phyloP scores from a whole-genome alignment of 2,888 invertebrate genomes.

The Rhaphigaster nebulosa region DNA sequence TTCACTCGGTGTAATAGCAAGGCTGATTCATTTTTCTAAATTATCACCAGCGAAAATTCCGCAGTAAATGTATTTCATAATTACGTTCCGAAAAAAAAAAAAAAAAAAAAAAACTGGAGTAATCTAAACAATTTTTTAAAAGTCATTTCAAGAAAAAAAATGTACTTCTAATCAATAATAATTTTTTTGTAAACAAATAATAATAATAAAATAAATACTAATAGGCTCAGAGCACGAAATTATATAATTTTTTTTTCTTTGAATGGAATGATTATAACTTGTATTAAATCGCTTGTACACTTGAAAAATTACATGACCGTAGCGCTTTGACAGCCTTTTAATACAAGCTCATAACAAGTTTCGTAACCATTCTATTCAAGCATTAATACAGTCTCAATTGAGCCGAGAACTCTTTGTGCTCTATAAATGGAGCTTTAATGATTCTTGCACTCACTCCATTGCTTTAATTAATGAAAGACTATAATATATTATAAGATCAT shows the following conservation, averaged over 20 bases:
- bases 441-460: neutral
- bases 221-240: too few species aligned
- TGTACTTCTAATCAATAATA: too few species aligned
- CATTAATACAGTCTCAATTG: neutral
- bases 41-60: too few species aligned
- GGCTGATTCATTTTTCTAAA: too few species aligned
- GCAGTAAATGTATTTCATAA: too few species aligned
- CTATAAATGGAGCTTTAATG: neutral
- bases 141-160: too few species aligned
- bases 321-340: neutral
- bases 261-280: neutral
- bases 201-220: neutral
- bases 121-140: too few species aligned
- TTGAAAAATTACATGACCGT: neutral
- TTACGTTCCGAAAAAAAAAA: too few species aligned
- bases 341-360: neutral
- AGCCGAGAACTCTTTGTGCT: neutral
- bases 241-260: neutral
- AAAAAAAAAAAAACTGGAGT: too few species aligned
- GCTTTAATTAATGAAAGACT: neutral
- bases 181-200: neutral
- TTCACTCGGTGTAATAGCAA: too few species aligned
- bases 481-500: neutral
- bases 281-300: neutral
- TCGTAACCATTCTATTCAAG: neutral